These are phyloP conservation scores for Limanda limanda DNA, from an alignment of 2,113 vertebrate genomes.

Conservation along the genomic window DNA sequence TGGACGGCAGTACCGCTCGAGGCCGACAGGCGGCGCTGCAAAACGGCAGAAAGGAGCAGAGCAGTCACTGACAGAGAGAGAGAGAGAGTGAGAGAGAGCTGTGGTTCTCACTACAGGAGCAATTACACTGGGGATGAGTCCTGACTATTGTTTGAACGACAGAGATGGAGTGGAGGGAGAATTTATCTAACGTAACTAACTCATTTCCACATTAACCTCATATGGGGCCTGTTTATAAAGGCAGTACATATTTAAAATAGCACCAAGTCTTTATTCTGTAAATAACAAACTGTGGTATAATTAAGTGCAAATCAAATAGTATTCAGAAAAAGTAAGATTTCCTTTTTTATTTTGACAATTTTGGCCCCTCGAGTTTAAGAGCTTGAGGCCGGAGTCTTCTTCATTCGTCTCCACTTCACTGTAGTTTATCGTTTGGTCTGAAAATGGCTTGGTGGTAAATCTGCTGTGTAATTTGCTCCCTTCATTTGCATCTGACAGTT, in stretches of 20 bases:
- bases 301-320: neutral
- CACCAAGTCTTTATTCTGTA: neutral
- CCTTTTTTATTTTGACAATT: neutral
- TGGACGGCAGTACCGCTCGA: slow-evolving; percentile 2
- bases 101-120: slow-evolving; percentile 25
- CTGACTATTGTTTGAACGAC: slow-evolving; percentile 51
- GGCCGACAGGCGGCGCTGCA: slow-evolving; percentile 82
- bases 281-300: neutral
- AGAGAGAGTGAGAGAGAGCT: neutral
- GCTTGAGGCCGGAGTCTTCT: neutral
- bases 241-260: neutral
- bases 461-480: slow-evolving; percentile 36
- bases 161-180: slow-evolving; percentile 11
- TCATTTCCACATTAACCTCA: neutral
- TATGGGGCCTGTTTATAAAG: neutral
- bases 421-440: slow-evolving; percentile 19
- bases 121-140: slow-evolving; percentile 35
- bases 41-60: slow-evolving; percentile 63
- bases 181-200: neutral
- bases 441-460: slow-evolving; percentile 28
- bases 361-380: neutral
- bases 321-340: neutral
- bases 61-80: neutral
- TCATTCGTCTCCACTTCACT: slow-evolving; percentile 7
- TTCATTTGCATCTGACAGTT: slow-evolving; percentile 57